These are phyloP conservation scores for Halcyon malimbica DNA, from an alignment of 2,113 vertebrate genomes.

Conservation along the genomic window DNA sequence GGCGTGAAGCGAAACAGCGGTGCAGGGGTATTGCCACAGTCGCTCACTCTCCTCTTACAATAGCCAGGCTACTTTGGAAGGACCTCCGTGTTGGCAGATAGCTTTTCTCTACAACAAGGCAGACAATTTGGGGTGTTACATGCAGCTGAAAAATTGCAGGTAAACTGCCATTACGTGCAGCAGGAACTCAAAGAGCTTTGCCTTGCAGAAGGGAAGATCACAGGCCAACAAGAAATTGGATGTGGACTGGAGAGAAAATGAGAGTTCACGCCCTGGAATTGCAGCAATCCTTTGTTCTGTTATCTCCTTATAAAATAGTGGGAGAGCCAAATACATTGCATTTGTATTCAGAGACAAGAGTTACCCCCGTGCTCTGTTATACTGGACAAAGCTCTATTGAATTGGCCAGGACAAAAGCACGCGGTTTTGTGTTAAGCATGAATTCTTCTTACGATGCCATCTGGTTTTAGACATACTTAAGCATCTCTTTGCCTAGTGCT, in stretches of 20 bases:
- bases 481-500: background rate
- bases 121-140: background rate
- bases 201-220: background rate
- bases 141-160: constrained; percentile 6
- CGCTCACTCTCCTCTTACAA: background rate
- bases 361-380: background rate
- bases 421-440: background rate
- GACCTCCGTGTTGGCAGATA: background rate
- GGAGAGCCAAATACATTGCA: constrained; percentile 18
- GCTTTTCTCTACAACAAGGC: constrained; percentile 9
- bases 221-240: constrained; percentile 13
- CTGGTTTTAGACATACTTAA: background rate
- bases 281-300: constrained; percentile 23
- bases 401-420: background rate
- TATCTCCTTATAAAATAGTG: constrained; percentile 30
- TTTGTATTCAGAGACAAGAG: constrained; percentile 3
- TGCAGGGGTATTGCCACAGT: background rate
- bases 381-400: background rate
- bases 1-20: background rate
- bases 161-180: constrained; percentile 31
- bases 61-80: background rate
- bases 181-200: background rate
- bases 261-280: constrained; percentile 4
- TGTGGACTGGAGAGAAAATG: constrained; percentile 35
- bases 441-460: background rate